Percentiles rank a stretch among this genome's conserved stretches.
Conservation (phyloP, 2,797 vertebrate species). For the Prionace glauca region DNA sequence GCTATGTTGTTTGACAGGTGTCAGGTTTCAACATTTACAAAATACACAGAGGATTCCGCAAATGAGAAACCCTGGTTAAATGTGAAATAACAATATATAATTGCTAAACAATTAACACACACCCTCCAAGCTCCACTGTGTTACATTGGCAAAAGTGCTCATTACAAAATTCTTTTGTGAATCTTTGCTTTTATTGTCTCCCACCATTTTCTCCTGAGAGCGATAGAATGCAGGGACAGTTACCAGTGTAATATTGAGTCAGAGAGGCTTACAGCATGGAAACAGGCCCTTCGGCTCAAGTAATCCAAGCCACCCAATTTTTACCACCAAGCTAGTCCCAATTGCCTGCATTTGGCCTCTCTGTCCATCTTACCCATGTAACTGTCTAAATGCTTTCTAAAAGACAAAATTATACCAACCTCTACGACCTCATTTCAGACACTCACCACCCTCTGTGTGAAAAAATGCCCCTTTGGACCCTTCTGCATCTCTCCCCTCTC, state of each 20-base stretch:
- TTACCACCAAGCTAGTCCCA: no score
- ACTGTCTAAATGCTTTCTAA: no score
- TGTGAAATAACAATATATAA: neutral
- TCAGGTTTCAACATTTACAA: conserved; percentile 47
- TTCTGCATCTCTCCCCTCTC: no score
- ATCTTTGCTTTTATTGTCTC: neutral
- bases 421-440: no score
- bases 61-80: conserved; percentile 53
- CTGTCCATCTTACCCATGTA: no score
- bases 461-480: no score
- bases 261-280: no score
- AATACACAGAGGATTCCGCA: conserved; percentile 48
- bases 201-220: neutral
- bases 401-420: no score
- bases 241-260: neutral
- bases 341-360: no score
- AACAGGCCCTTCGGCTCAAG: no score
- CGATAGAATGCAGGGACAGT: neutral
- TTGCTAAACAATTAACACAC: conserved; percentile 31
- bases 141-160: neutral
- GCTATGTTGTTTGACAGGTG: conserved; percentile 54
- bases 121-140: neutral
- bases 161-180: neutral
- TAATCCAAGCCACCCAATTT: no score
- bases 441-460: no score